These are phyloP conservation scores for Drosophila quinaria DNA, from an alignment of 2,888 invertebrate genomes.

Conservation along the genomic window DNA sequence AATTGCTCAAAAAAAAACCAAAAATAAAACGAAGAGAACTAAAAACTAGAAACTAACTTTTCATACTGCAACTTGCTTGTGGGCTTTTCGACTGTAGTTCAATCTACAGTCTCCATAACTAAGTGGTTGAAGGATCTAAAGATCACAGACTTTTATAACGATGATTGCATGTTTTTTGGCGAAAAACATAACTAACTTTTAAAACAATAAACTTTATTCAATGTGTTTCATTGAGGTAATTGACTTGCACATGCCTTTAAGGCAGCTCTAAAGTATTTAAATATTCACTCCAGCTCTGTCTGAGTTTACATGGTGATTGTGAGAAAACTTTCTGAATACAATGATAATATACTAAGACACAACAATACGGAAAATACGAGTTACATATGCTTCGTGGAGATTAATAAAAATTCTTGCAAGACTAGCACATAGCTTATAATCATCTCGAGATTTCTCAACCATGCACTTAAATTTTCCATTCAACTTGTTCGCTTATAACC, in stretches of 20 bases:
- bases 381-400: not conserved
- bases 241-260: not conserved
- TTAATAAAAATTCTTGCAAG: not conserved
- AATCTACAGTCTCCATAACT: conserved; percentile 4
- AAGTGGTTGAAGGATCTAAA: conserved; percentile 9
- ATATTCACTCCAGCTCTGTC: not conserved
- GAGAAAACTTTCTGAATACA: not conserved
- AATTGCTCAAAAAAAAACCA: conserved; percentile 24
- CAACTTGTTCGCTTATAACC: too few species aligned
- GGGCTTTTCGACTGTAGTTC: not conserved
- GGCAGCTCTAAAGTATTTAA: not conserved
- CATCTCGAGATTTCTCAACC: not conserved
- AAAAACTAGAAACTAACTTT: conserved; percentile 15
- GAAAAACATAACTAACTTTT: not conserved
- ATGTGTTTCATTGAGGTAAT: not conserved
- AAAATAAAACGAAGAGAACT: not conserved
- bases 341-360: not conserved
- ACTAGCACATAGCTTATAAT: too few species aligned
- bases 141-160: conserved; percentile 9
- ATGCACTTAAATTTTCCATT: too few species aligned
- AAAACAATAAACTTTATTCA: not conserved
- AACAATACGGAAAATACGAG: not conserved
- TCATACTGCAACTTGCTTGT: conserved; percentile 4
- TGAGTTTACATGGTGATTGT: not conserved
- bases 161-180: not conserved